A percentile compares a stretch with the other conserved stretches of the same genome.
Conservation (phyloP, 2,888 invertebrate genomes). For the Gymnoscelis rufifasciata region DNA sequence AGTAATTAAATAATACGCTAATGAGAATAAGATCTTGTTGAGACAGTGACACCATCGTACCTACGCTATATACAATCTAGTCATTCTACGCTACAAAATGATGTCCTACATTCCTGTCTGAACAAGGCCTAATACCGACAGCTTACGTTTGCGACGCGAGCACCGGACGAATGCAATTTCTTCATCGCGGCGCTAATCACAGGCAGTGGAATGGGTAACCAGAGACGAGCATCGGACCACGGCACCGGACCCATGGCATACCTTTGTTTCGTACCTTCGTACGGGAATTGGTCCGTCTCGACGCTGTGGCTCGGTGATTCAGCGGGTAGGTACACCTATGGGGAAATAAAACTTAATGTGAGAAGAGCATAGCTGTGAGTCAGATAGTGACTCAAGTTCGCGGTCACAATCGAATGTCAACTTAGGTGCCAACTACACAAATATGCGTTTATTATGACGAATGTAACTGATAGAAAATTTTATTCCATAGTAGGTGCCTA, state of each 20-base stretch:
- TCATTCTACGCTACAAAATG: not conserved
- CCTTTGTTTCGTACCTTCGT: not conserved
- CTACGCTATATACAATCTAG: slow-evolving; percentile 6
- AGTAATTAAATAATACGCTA: slow-evolving; percentile 55
- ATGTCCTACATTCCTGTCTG: slow-evolving; percentile 16
- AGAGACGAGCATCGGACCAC: slow-evolving; percentile 36
- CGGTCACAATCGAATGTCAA: slow-evolving; percentile 42
- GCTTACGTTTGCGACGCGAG: slow-evolving; percentile 54
- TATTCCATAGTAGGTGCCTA: too few species aligned
- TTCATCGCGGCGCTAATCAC: slow-evolving; percentile 64
- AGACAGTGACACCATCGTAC: slow-evolving; percentile 1
- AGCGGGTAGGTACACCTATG: slow-evolving; percentile 62
- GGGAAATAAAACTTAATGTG: slow-evolving; percentile 52
- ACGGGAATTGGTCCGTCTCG: slow-evolving; percentile 8
- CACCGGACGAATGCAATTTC: slow-evolving; percentile 70
- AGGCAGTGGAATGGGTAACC: slow-evolving; percentile 65
- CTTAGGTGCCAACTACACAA: not conserved
- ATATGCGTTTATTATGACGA: slow-evolving; percentile 36
- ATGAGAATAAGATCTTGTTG: slow-evolving; percentile 16
- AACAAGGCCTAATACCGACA: slow-evolving; percentile 23
- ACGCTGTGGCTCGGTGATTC: slow-evolving; percentile 51
- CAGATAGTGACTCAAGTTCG: slow-evolving; percentile 59
- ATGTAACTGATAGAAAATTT: too few species aligned
- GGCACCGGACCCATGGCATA: too few species aligned
- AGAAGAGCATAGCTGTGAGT: slow-evolving; percentile 48